A percentile compares a stretch with the other conserved stretches of the same genome.
Conservation (phyloP, 2,113 vertebrate genomes). For the Phylloscopus trochilus region DNA sequence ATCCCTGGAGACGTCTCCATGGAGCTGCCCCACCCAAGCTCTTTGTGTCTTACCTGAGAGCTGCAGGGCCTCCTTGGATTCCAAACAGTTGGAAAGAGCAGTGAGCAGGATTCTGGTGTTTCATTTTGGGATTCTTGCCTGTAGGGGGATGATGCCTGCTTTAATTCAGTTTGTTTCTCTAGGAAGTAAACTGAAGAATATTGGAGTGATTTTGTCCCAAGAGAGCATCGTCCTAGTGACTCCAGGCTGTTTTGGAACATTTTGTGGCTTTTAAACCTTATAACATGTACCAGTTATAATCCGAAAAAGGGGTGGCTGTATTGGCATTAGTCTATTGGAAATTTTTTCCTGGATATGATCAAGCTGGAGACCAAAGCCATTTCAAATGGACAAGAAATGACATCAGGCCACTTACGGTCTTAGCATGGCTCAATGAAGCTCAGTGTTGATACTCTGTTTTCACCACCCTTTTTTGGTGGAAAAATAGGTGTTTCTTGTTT, state of each 20-base stretch:
- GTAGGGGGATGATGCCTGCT: neutral
- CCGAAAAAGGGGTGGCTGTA: constrained; percentile 25
- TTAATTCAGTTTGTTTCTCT: constrained; percentile 4
- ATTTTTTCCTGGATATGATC: neutral
- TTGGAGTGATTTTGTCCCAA: neutral
- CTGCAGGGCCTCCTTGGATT: neutral
- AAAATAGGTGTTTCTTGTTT: neutral
- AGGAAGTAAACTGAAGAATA: constrained; percentile 21
- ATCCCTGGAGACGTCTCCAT: neutral
- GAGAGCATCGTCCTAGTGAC: neutral
- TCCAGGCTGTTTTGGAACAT: constrained; percentile 56
- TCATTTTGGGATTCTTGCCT: neutral
- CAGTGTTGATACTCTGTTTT: neutral
- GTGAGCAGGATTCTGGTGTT: neutral
- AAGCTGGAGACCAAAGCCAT: neutral
- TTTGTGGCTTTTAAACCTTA: constrained; percentile 51
- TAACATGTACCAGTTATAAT: constrained; percentile 21
- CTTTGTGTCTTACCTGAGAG: neutral
- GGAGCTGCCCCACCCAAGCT: neutral
- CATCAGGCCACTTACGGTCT: neutral
- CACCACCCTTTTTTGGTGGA: neutral
- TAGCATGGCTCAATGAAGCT: neutral
- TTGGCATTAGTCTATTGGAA: neutral
- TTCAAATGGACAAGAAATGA: constrained; percentile 7
- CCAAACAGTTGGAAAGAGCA: neutral